Conservation (phyloP, 2,888 invertebrate species). For the Drosophila mulleri region DNA sequence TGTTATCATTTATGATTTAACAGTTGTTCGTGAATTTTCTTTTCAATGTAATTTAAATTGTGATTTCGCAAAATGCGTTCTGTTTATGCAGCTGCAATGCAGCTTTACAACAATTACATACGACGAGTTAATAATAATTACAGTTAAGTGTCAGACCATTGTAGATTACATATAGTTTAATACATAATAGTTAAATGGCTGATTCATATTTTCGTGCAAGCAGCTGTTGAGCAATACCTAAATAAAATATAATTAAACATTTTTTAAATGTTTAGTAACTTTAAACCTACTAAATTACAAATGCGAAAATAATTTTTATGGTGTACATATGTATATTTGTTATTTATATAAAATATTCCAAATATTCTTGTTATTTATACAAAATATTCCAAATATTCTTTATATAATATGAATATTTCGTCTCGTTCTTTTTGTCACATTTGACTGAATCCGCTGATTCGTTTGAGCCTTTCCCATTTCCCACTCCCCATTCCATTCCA, state of each 20-base stretch:
- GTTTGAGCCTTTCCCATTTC: background rate
- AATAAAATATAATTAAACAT: background rate
- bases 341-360: no score
- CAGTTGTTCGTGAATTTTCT: constrained; percentile 1
- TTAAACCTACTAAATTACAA: background rate
- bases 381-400: background rate
- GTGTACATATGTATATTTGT: background rate
- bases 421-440: background rate
- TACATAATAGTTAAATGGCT: background rate
- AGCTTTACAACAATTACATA: constrained; percentile 2
- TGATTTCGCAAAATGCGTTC: constrained; percentile 29
- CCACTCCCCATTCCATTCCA: background rate
- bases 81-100: constrained; percentile 3
- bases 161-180: background rate
- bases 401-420: background rate
- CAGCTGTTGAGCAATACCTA: background rate
- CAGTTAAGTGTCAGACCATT: background rate
- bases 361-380: background rate
- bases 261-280: background rate
- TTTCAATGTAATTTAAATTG: constrained; percentile 6
- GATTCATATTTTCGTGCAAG: background rate
- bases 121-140: background rate
- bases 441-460: no score
- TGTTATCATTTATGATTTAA: constrained; percentile 1
- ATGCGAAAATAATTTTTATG: background rate